A percentile compares a stretch with the other conserved stretches of the same genome.
Evolutionary conservation across 2,888 invertebrate species (phyloP).

Genomic region (Agrochola litura): DNA sequence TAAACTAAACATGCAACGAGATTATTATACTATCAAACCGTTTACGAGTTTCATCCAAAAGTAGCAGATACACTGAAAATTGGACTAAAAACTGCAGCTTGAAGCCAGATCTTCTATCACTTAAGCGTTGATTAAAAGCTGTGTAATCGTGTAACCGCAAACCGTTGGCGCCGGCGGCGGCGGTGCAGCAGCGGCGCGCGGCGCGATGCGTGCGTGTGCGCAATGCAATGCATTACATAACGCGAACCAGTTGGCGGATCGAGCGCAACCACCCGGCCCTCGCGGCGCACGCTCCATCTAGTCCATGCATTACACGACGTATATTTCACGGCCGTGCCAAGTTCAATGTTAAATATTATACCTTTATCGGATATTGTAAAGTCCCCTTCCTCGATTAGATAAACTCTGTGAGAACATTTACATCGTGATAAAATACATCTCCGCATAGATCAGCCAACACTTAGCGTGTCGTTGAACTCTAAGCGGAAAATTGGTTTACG

Average conservation of each 20-base stretch:
- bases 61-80: conserved; percentile 11
- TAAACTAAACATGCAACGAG: conserved; percentile 24
- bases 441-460: conserved; percentile 48
- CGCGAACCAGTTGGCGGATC: conserved; percentile 80
- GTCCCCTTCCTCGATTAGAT: conserved; percentile 51
- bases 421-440: conserved; percentile 48
- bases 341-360: conserved; percentile 71
- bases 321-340: conserved; percentile 74
- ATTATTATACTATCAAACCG: conserved; percentile 30
- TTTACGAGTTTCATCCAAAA: conserved; percentile 34
- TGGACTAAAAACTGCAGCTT: conserved; percentile 9
- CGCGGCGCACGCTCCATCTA: conserved; percentile 55
- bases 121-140: conserved; percentile 68
- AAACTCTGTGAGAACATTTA: conserved; percentile 53
- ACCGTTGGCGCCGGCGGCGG: conserved; percentile 74
- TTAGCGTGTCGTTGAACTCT: conserved; percentile 67
- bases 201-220: conserved; percentile 64
- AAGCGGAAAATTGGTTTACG: conserved; percentile 63
- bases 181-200: conserved; percentile 51
- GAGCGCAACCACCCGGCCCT: conserved; percentile 66
- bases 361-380: conserved; percentile 59
- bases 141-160: conserved; percentile 74
- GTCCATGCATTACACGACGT: conserved; percentile 66
- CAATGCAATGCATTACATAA: conserved; percentile 81
- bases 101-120: conserved; percentile 42